Conservation (phyloP, 2,888 invertebrate species). For the Brachyopa scutellaris region DNA sequence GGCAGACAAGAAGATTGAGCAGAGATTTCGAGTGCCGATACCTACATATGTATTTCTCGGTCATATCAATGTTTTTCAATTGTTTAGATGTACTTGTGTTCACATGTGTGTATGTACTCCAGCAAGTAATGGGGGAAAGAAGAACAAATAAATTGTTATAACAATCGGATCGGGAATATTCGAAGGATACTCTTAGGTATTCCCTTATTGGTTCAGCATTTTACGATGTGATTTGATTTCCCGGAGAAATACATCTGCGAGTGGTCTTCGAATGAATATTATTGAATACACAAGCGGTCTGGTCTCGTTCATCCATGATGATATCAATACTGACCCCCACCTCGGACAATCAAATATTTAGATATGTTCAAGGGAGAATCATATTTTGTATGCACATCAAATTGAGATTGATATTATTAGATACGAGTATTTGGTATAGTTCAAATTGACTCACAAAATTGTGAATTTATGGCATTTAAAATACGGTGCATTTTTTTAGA, state of each 20-base stretch:
- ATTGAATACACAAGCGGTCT: neutral
- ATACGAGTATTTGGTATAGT: too few species aligned
- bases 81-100: slow-evolving; percentile 17
- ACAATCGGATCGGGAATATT: slow-evolving; percentile 1
- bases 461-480: too few species aligned
- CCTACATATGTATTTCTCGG: slow-evolving; percentile 18
- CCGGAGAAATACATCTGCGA: neutral
- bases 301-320: slow-evolving; percentile 16
- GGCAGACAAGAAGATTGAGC: slow-evolving; percentile 35
- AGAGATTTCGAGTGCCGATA: slow-evolving; percentile 50
- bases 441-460: too few species aligned
- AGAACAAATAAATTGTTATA: neutral
- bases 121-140: too few species aligned
- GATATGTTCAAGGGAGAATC: neutral
- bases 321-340: neutral
- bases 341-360: slow-evolving; percentile 4
- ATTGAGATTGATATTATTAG: slow-evolving; percentile 4
- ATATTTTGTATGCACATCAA: neutral
- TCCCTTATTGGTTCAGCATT: slow-evolving; percentile 24
- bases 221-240: slow-evolving; percentile 30
- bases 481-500: too few species aligned
- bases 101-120: slow-evolving; percentile 1
- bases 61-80: slow-evolving; percentile 28
- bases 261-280: slow-evolving; percentile 9
- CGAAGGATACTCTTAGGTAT: slow-evolving; percentile 2